These are phyloP conservation scores for Drosophila nigritarsus DNA, from an alignment of 2,888 invertebrate species.

Conservation along the genomic window DNA sequence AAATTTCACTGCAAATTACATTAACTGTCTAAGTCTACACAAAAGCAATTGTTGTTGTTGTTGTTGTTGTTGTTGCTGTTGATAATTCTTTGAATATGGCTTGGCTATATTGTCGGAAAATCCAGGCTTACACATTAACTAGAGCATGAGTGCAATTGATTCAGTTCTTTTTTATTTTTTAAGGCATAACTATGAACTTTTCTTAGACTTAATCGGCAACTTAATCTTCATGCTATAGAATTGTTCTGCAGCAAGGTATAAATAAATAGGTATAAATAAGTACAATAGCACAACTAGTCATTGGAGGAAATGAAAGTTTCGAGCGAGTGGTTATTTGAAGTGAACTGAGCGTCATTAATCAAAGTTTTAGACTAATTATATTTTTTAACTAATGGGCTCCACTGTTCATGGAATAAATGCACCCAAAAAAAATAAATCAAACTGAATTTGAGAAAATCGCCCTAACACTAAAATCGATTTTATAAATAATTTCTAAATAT, in stretches of 20 bases:
- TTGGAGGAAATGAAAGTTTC: not conserved
- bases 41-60: constrained; percentile 24
- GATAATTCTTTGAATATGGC: constrained; percentile 34
- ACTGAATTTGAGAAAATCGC: not conserved
- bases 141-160: constrained; percentile 15
- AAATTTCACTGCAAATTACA: constrained; percentile 74
- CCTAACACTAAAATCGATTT: not conserved
- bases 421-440: not conserved
- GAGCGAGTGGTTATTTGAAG: not conserved
- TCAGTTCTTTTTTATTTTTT: not conserved
- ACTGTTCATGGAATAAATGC: not conserved
- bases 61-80: constrained; percentile 31
- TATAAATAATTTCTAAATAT: not conserved
- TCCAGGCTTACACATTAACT: constrained; percentile 26
- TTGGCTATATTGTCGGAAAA: constrained; percentile 29
- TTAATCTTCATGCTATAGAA: not conserved
- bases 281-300: not conserved
- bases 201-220: constrained; percentile 2
- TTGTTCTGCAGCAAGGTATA: not conserved
- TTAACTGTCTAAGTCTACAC: constrained; percentile 49
- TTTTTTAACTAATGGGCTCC: not conserved
- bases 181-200: constrained; percentile 1
- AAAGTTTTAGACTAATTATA: not conserved
- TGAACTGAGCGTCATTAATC: not conserved
- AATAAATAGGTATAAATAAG: not conserved